Evolutionary conservation across 2,113 vertebrate genomes (phyloP).

Genomic region (Falco punctatus): DNA sequence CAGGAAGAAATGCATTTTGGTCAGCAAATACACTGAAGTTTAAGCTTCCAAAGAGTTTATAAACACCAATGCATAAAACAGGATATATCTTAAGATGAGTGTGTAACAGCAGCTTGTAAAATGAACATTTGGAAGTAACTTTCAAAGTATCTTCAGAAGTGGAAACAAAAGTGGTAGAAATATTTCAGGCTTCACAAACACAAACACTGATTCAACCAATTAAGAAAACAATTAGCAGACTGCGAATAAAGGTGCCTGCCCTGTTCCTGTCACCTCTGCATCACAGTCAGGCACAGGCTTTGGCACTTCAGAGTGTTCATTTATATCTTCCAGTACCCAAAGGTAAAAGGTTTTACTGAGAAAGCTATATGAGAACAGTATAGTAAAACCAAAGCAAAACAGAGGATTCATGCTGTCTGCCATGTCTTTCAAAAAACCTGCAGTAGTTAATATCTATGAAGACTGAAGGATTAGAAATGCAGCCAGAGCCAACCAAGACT

Average conservation of each 20-base stretch:
- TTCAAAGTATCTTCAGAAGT: slow-evolving; percentile 46
- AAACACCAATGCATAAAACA: neutral
- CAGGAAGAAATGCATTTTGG: neutral
- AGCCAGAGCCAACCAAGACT: neutral
- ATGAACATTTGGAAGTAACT: slow-evolving; percentile 56
- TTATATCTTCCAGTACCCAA: neutral
- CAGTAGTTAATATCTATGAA: neutral
- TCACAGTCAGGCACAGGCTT: neutral
- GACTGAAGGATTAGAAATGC: neutral
- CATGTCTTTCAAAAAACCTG: neutral
- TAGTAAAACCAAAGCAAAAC: neutral
- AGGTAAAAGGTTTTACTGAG: neutral
- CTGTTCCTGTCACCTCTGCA: neutral
- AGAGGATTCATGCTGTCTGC: neutral
- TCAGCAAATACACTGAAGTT: neutral
- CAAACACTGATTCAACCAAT: slow-evolving; percentile 39
- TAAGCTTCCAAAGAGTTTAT: neutral
- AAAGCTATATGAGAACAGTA: neutral
- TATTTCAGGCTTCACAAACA: slow-evolving; percentile 63
- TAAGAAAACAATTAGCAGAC: slow-evolving; percentile 49
- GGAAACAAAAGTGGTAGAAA: slow-evolving; percentile 62
- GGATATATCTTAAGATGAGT: neutral
- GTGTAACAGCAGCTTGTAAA: slow-evolving; percentile 36
- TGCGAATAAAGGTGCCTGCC: neutral
- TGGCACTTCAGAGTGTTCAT: neutral